These are phyloP conservation scores for Dascillus cervinus DNA, from an alignment of 2,888 invertebrate species.

Conservation along the genomic window DNA sequence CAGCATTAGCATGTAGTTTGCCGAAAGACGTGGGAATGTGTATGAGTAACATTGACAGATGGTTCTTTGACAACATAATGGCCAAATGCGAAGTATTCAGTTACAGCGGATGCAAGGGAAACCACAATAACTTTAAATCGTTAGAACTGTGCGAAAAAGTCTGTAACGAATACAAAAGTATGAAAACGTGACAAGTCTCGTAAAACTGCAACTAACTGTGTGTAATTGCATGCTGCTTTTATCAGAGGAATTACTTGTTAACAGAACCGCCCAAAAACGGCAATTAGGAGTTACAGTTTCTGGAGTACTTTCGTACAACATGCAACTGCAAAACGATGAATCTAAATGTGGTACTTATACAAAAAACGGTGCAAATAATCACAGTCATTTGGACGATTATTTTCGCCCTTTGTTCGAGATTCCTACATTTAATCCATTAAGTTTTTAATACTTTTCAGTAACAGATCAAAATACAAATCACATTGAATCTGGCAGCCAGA, in stretches of 20 bases:
- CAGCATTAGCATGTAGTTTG: conserved; percentile 45
- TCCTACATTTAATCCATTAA: too few relatives aligned
- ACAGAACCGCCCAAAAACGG: conserved; percentile 33
- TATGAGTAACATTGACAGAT: conserved; percentile 67
- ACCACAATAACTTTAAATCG: conserved; percentile 78
- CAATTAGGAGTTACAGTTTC: conserved; percentile 36
- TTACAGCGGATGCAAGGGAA: conserved; percentile 85
- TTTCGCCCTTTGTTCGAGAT: too few relatives aligned
- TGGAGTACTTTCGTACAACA: conserved; percentile 29
- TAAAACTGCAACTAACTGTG: neutral
- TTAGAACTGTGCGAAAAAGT: conserved; percentile 60
- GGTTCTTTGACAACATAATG: conserved; percentile 70
- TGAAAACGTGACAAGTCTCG: conserved; percentile 20
- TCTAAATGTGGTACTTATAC: conserved; percentile 20
- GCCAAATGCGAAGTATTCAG: conserved; percentile 74
- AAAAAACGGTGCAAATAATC: too few relatives aligned
- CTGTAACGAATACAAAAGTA: conserved; percentile 51
- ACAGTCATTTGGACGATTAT: too few relatives aligned
- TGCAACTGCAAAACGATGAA: conserved; percentile 28
- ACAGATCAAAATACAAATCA: conserved; percentile 9
- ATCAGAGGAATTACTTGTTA: conserved; percentile 36
- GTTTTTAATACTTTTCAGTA: neutral
- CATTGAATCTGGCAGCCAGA: conserved; percentile 3
- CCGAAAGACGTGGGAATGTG: conserved; percentile 68
- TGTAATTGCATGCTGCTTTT: conserved; percentile 18